phyloP scores from a whole-genome alignment of 1,140 invertebrate genomes.

The Oedothorax gibbosus region DNA sequence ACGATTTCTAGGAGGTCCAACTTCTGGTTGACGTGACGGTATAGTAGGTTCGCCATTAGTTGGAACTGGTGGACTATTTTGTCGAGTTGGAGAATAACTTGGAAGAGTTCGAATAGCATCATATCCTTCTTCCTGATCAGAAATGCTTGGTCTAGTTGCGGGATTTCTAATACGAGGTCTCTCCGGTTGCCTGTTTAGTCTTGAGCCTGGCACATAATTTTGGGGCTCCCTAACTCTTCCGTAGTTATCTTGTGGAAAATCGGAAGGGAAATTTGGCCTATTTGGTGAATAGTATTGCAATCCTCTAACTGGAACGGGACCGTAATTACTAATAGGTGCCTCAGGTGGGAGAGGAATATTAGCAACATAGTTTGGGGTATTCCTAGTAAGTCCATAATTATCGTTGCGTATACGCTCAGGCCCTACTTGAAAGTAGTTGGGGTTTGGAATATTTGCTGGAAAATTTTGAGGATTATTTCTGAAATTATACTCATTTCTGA shows the following conservation, averaged over 20 bases:
- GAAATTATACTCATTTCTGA: constrained; percentile 16
- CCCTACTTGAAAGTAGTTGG: constrained; percentile 5
- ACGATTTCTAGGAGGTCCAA: background rate
- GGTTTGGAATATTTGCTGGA: constrained; percentile 10
- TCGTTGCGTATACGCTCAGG: constrained; percentile 3
- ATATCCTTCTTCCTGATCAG: constrained; percentile 6
- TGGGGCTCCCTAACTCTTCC: background rate
- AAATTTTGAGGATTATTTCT: constrained; percentile 36
- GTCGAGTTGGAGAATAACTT: constrained; percentile 36
- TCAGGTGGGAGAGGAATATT: constrained; percentile 8
- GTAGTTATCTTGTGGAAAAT: background rate
- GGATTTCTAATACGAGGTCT: constrained; percentile 20
- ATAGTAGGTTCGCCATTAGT: background rate
- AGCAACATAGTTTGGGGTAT: background rate
- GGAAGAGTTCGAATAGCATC: constrained; percentile 38
- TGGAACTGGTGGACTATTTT: background rate
- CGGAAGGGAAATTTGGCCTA: constrained; percentile 29
- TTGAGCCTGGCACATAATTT: constrained; percentile 10
- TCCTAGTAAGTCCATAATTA: constrained; percentile 35
- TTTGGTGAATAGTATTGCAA: constrained; percentile 28
- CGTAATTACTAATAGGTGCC: constrained; percentile 8
- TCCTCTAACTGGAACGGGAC: background rate
- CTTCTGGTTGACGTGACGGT: background rate
- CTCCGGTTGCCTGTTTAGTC: constrained; percentile 19
- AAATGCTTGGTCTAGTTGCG: background rate